A percentile compares a stretch with the other conserved stretches of the same genome.
Evolutionary conservation across 2,797 vertebrate species (phyloP).

Genomic region (Myiotriccus ornatus): DNA sequence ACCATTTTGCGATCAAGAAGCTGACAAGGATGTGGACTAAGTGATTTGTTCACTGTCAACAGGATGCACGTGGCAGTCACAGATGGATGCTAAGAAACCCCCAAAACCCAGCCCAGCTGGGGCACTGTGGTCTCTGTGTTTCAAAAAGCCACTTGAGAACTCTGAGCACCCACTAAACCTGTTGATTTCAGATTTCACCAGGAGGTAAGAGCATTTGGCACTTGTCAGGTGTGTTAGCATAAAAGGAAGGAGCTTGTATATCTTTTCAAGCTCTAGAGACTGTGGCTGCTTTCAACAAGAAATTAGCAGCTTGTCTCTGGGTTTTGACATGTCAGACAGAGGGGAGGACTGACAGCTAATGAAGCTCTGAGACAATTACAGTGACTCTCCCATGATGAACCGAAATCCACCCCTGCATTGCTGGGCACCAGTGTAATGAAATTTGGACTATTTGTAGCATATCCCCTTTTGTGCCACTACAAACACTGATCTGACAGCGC

Average conservation of each 20-base stretch:
- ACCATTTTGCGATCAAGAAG: neutral
- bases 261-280: slow-evolving; percentile 31
- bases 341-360: slow-evolving; percentile 35
- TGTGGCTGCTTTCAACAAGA: slow-evolving; percentile 45
- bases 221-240: slow-evolving; percentile 20
- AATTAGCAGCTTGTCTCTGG: slow-evolving; percentile 43
- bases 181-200: neutral
- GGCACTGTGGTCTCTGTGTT: neutral
- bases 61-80: neutral
- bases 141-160: neutral
- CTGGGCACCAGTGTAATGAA: neutral
- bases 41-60: neutral
- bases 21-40: neutral
- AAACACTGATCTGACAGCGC: neutral
- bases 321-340: slow-evolving; percentile 42
- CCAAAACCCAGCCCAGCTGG: neutral
- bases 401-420: slow-evolving; percentile 10
- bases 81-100: neutral
- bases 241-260: neutral
- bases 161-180: neutral
- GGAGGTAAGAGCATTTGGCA: neutral
- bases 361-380: slow-evolving; percentile 39
- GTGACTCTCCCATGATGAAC: slow-evolving; percentile 33
- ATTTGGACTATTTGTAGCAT: neutral
- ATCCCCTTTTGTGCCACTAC: neutral